A percentile compares a stretch with the other conserved stretches of the same genome.
Evolutionary conservation across 2,888 invertebrate species (phyloP).

Genomic region (Polietes domitor): DNA sequence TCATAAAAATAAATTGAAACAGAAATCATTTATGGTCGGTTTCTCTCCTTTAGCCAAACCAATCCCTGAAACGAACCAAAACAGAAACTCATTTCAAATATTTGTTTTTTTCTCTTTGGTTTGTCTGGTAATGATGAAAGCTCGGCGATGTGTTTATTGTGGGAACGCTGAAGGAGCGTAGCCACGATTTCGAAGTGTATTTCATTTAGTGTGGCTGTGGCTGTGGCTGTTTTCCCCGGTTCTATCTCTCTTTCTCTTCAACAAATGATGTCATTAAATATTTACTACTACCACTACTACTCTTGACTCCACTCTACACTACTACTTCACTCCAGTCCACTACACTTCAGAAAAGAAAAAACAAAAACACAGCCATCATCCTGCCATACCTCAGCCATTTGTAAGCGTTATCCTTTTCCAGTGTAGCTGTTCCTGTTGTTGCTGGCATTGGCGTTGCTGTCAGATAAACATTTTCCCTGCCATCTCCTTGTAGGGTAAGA

Average conservation of each 20-base stretch:
- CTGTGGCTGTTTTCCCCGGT: not conserved
- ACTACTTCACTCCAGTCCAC: not conserved
- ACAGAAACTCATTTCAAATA: not conserved
- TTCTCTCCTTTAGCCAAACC: not conserved
- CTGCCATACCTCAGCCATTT: not conserved
- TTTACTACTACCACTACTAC: constrained; percentile 53
- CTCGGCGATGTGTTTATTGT: constrained; percentile 27
- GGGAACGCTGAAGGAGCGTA: not conserved
- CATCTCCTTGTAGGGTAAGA: constrained; percentile 64
- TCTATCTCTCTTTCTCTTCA: not conserved
- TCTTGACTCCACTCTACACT: not conserved
- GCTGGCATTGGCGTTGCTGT: not conserved
- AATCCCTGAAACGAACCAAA: not conserved
- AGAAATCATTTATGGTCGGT: constrained; percentile 31
- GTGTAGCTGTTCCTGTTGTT: not conserved
- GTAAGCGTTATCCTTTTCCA: not conserved
- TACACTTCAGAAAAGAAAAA: not conserved
- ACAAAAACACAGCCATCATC: not conserved
- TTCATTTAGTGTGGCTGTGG: not conserved
- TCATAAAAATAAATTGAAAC: constrained; percentile 43
- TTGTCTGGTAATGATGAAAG: not conserved
- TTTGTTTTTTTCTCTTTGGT: not conserved
- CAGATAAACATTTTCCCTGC: constrained; percentile 45
- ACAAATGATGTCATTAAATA: constrained; percentile 67
- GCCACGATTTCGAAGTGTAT: constrained; percentile 11